Conservation (phyloP, 2,888 invertebrate genomes). For the Bellardia pandia region DNA sequence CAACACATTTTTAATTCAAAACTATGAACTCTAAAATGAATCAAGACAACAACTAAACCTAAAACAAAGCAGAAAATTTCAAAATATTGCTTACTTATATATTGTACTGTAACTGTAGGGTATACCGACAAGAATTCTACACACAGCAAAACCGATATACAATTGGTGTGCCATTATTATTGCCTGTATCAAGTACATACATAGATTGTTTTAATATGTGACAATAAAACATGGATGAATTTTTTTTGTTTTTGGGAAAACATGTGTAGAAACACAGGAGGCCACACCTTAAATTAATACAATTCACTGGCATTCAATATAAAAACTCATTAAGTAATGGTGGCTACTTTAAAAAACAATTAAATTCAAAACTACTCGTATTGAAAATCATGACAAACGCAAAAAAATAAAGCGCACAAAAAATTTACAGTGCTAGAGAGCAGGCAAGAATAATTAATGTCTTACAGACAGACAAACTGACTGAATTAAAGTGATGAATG, state of each 20-base stretch:
- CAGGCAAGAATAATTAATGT: slow-evolving; percentile 57
- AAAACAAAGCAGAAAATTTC: too few relatives aligned
- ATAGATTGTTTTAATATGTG: slow-evolving; percentile 32
- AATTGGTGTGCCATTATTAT: slow-evolving; percentile 18
- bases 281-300: slow-evolving; percentile 68
- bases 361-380: slow-evolving; percentile 60
- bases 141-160: not conserved
- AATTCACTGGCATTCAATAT: slow-evolving; percentile 41
- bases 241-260: slow-evolving; percentile 32
- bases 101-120: not conserved
- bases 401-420: not conserved
- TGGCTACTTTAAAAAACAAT: slow-evolving; percentile 66
- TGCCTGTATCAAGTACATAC: not conserved
- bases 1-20: too few relatives aligned
- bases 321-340: slow-evolving; percentile 68
- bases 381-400: slow-evolving; percentile 41
- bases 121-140: not conserved
- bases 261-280: slow-evolving; percentile 45
- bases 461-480: slow-evolving; percentile 11
- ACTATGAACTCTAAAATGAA: too few relatives aligned
- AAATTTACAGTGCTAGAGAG: slow-evolving; percentile 25
- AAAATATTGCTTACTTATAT: too few relatives aligned
- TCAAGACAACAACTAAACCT: too few relatives aligned
- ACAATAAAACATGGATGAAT: slow-evolving; percentile 47
- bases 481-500: slow-evolving; percentile 18